Conservation (phyloP, 2,888 invertebrate species). For the Chalcosyrphus nemorum region DNA sequence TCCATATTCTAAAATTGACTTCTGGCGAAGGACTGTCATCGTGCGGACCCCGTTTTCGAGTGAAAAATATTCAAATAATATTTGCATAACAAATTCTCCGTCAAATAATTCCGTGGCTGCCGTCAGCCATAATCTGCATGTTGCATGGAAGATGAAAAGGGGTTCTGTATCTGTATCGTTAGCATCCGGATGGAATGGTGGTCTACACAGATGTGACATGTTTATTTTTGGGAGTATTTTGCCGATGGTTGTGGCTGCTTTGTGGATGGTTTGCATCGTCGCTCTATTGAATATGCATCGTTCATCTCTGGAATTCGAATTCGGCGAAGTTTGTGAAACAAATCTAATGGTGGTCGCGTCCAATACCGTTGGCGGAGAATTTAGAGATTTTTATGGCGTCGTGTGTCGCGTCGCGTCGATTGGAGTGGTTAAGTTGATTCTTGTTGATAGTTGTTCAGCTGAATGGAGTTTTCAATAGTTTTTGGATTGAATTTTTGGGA, state of each 20-base stretch:
- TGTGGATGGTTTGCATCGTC: neutral
- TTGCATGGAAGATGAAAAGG: slow-evolving; percentile 35
- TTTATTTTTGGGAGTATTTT: slow-evolving; percentile 29
- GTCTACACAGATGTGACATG: slow-evolving; percentile 31
- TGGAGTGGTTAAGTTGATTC: slow-evolving; percentile 11
- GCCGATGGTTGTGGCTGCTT: neutral
- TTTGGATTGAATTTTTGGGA: no score
- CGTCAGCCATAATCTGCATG: slow-evolving; percentile 23
- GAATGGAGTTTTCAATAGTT: no score
- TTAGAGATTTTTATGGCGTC: slow-evolving; percentile 18
- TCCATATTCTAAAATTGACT: slow-evolving; percentile 51
- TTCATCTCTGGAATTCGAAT: slow-evolving; percentile 22
- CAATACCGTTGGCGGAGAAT: slow-evolving; percentile 2
- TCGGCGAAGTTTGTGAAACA: slow-evolving; percentile 1
- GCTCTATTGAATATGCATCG: slow-evolving; percentile 28
- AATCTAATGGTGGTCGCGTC: neutral
- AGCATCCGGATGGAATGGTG: neutral
- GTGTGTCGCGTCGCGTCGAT: no score
- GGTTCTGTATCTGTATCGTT: no score
- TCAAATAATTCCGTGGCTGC: slow-evolving; percentile 40
- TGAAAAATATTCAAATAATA: slow-evolving; percentile 61
- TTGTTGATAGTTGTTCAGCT: neutral
- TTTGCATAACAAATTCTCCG: slow-evolving; percentile 63
- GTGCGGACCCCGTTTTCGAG: slow-evolving; percentile 15
- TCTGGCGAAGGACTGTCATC: slow-evolving; percentile 13